Evolutionary conservation across 1,140 invertebrate species (phyloP), one percentile per base, ranked within the genome.

Genomic region (Drosophila carrolli): DNA sequence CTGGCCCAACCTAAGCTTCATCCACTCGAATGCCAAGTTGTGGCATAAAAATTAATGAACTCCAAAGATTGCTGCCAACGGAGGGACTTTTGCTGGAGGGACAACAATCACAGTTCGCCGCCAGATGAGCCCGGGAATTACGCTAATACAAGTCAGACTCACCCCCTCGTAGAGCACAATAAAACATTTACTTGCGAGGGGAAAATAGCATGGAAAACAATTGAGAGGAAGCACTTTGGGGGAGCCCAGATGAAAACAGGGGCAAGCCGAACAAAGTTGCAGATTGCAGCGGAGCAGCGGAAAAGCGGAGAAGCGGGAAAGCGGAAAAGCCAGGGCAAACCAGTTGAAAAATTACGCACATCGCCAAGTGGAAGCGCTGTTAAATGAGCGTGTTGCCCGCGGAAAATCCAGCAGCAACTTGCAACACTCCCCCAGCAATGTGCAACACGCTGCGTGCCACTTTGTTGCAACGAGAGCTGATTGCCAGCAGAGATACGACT

Each of bases 41-140:
- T 58, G 68, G 59, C 78, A 85, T 85, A 56, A 86, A 84, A 86
- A 86, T 86, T 86, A 85, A 86, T 82, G 81, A 81, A 78, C 82
- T 86, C 70, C 82, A 75, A 70, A 70, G 53, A 59, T 60, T 78
- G 73, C 72, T 46, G 46, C 13, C 9, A 35, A 4, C 11, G 14
- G n/a, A 9, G 44, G 35, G 35, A 14, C 16, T 5, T 51, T 51
- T 10, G 5, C 38, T 53, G 60, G 32, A 40, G 16, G 48, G 74
- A 77, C 50, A 47, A 41, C 77, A 81, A 75, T 80, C 80, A 78
- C 68, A 58, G 77, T 53, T 73, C 57, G 68, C 56, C 47, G 73
- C 78, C 73, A 84, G 81, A 80, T 84, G 81, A 84, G 77, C 72
- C 54, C 59, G 32, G 48, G 74, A 74, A 85, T 85, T 78, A 85